A percentile compares a stretch with the other conserved stretches of the same genome.
phyloP scores from a whole-genome alignment of 1,140 invertebrate species.

The Oncopeltus fasciatus region DNA sequence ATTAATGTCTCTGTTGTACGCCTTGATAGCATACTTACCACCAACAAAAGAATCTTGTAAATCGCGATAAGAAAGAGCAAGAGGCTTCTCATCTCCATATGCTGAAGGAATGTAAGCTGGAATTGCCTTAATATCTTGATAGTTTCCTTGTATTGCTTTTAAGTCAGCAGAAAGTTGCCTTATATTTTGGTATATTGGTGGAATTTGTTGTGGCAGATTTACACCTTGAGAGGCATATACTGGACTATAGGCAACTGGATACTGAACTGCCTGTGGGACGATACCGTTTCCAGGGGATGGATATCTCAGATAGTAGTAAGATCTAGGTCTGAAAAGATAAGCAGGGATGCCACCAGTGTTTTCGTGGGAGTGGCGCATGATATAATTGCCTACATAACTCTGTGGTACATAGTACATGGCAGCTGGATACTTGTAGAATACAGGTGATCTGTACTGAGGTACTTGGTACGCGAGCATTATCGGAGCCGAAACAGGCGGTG shows the following conservation, averaged over 20 bases:
- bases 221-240: too few species aligned
- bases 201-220: too few species aligned
- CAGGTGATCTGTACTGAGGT: background rate
- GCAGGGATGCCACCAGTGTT: conserved; percentile 5
- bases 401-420: conserved; percentile 14
- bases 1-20: too few species aligned
- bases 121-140: background rate
- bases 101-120: background rate
- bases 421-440: background rate
- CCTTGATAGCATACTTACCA: too few species aligned
- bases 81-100: too few species aligned
- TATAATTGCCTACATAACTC: conserved; percentile 13
- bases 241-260: too few species aligned
- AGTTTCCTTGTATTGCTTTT: background rate
- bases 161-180: background rate
- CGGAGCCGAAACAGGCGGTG: conserved; percentile 18
- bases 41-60: too few species aligned
- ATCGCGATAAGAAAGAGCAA: too few species aligned
- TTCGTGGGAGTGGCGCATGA: conserved; percentile 17
- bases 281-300: too few species aligned
- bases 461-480: conserved; percentile 12
- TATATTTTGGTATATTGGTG: background rate
- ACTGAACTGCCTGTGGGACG: too few species aligned
- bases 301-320: conserved; percentile 1
- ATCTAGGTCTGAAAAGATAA: background rate